Conservation (phyloP, 2,797 vertebrate genomes). For the Neostethus bicornis region DNA sequence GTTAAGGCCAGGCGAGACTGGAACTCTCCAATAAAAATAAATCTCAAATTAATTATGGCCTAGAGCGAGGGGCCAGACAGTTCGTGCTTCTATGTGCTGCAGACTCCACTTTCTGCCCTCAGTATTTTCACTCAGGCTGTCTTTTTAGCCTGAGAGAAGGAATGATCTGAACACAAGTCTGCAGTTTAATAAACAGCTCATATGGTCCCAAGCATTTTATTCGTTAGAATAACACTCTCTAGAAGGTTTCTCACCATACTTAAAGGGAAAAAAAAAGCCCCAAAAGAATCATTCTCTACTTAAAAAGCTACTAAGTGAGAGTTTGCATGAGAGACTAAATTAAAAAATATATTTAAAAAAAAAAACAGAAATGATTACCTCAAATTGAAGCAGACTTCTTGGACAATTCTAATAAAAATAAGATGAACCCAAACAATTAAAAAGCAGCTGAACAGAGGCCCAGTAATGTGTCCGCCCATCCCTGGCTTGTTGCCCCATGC, state of each 20-base stretch:
- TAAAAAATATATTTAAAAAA: background rate
- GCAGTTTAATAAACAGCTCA: slow-evolving; percentile 60
- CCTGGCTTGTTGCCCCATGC: slow-evolving; percentile 63
- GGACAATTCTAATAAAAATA: slow-evolving; percentile 27
- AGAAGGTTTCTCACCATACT: slow-evolving; percentile 36
- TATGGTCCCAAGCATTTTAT: slow-evolving; percentile 36
- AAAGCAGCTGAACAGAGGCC: slow-evolving; percentile 55
- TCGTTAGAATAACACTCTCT: slow-evolving; percentile 37
- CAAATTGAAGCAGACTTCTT: background rate
- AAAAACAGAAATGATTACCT: too few relatives aligned
- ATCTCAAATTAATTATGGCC: slow-evolving; percentile 99
- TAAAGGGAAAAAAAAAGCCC: background rate
- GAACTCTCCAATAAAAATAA: slow-evolving; percentile 99
- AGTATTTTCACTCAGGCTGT: slow-evolving; percentile 71
- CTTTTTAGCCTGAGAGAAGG: slow-evolving; percentile 71
- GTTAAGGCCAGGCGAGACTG: slow-evolving; percentile 96
- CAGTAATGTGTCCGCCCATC: slow-evolving; percentile 64
- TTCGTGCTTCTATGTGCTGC: slow-evolving; percentile 85
- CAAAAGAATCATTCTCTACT: background rate
- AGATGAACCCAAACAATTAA: slow-evolving; percentile 49
- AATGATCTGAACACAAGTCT: slow-evolving; percentile 63
- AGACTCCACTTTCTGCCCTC: slow-evolving; percentile 83
- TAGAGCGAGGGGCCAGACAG: slow-evolving; percentile 93
- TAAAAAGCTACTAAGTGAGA: slow-evolving; percentile 7
- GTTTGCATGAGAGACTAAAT: background rate